Base-by-base conservation (phyloP, 2,888 invertebrate genomes). In the Eristalis arbustorum region DNA sequence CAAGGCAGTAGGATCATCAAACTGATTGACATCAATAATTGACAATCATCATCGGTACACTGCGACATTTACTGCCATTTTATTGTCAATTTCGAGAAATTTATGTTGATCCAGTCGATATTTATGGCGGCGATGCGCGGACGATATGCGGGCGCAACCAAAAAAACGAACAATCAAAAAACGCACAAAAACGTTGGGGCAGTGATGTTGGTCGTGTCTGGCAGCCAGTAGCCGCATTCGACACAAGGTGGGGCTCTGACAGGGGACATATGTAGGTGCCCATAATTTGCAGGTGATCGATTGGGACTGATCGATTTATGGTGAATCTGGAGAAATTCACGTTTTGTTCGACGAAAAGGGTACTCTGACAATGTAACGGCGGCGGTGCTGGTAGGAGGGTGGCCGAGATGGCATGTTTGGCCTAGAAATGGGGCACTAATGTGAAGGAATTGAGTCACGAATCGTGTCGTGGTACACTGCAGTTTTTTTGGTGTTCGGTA, bases 51-150 rank as follows among this genome's bases (percentile, higher is more conserved):
- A 84, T 73, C 87, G 76, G 79, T 84, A 61, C 78, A 78, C 77
- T 72, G 68, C 81, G 88, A 88, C 88, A 88, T 84, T 87, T 88
- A 88, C 87, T 88, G 84, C 80, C 87, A 87, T 87, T 88, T 88
- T 88, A 88, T 88, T 88, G 88, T 88, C 88, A 87, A 88, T 88
- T 88, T 88, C 87, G 77, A 77, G 82, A 88, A 88, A 88, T 88
- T 88, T 88, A 88, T 88, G 88, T 88, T 88, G 88, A 88, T 88
- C 88, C 87, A 84, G 88, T 84, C 87, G 78, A 77, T 88, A 88
- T 88, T 88, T 88, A 88, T 88, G 88, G 84, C 69, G 56, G 77
- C 71, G 77, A 78, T 82, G 77, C 6, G 49, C n/a, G 18, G 49
- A 49, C 49, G 49, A 49, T 18, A 49, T 49, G 49, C 49, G 49